These are phyloP conservation scores for Streptopelia turtur DNA, from an alignment of 2,797 vertebrate species.

Conservation along the genomic window DNA sequence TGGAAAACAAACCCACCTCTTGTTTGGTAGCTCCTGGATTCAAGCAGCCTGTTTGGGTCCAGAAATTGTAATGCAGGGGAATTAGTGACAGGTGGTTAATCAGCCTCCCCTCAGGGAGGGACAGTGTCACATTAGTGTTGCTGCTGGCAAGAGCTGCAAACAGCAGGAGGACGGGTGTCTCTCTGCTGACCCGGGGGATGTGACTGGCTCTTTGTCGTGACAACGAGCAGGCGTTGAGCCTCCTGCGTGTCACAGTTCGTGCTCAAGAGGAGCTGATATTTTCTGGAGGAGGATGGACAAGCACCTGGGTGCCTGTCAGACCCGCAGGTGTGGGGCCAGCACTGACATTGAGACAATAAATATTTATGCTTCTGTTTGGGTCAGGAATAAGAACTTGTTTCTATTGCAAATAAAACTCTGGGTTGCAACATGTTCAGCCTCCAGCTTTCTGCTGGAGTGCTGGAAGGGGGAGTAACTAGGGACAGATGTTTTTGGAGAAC, in stretches of 20 bases:
- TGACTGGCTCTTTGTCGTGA: neutral
- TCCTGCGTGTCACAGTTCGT: fast-evolving
- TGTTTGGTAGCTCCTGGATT: neutral
- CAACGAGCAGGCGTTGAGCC: neutral
- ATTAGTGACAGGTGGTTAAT: neutral
- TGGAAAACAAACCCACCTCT: fast-evolving
- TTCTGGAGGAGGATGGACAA: neutral
- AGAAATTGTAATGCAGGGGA: neutral
- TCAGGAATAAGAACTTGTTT: neutral
- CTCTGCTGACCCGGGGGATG: fast-evolving
- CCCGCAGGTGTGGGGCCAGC: neutral
- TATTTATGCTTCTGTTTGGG: neutral
- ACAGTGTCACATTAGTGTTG: fast-evolving
- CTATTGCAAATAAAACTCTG: neutral
- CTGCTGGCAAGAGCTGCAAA: neutral
- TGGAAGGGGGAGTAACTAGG: neutral
- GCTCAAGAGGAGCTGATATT: neutral
- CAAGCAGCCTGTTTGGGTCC: neutral
- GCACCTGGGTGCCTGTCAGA: fast-evolving
- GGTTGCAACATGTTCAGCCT: neutral
- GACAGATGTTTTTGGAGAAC: conserved; percentile 31
- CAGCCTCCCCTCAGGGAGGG: fast-evolving
- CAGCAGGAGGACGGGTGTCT: neutral
- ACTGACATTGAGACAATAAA: neutral
- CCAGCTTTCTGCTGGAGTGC: neutral